Percentiles rank a stretch among this genome's conserved stretches.
Evolutionary conservation across 2,888 invertebrate species (phyloP).

Genomic region (Slavum lentiscoides): DNA sequence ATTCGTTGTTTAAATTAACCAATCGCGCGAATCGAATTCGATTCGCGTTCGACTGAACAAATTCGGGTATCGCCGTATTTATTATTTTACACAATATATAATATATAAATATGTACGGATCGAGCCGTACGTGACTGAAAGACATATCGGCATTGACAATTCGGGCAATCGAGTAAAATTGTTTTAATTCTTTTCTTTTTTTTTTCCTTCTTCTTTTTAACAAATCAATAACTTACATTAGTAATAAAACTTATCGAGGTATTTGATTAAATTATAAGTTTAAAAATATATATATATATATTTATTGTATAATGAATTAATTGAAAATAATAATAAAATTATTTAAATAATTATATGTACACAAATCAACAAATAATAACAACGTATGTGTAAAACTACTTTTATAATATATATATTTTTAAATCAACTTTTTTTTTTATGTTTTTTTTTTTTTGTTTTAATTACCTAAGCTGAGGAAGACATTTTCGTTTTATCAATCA

Average conservation of each 20-base stretch:
- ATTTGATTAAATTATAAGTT: constrained; percentile 46
- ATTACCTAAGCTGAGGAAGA: constrained; percentile 50
- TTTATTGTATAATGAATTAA: constrained; percentile 31
- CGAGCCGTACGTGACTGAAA: constrained; percentile 24
- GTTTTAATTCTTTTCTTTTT: neutral
- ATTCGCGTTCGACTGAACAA: constrained; percentile 22
- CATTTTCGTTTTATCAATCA: constrained; percentile 46
- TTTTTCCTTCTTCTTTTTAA: neutral
- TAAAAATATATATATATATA: constrained; percentile 27
- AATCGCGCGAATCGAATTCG: neutral
- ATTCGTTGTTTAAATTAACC: constrained; percentile 17
- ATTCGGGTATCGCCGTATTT: constrained; percentile 21
- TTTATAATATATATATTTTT: constrained; percentile 15
- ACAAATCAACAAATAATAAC: constrained; percentile 51
- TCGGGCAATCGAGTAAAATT: constrained; percentile 8
- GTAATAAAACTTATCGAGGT: constrained; percentile 49
- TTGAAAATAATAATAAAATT: constrained; percentile 44
- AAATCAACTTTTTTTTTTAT: neutral
- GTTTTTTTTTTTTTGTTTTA: too few species aligned
- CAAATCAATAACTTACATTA: constrained; percentile 20
- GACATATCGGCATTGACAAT: constrained; percentile 38
- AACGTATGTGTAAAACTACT: constrained; percentile 36
- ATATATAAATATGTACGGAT: constrained; percentile 21
- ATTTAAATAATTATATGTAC: constrained; percentile 49
- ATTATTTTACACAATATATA: neutral